These are phyloP conservation scores for Cuniculus paca DNA, from an alignment of 2,797 vertebrate genomes.

Conservation along the genomic window DNA sequence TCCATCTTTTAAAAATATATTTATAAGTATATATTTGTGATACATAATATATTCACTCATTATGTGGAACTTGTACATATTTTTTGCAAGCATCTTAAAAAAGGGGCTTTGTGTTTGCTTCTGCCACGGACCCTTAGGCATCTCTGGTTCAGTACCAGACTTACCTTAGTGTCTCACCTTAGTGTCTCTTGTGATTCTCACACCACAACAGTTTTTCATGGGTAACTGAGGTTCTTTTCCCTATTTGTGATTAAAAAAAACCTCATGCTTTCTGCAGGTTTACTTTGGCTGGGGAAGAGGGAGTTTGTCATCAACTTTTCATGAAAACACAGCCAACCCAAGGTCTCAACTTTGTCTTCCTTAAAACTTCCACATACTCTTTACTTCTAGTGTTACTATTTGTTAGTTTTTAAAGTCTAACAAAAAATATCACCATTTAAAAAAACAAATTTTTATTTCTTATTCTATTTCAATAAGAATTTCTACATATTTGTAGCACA, in stretches of 20 bases:
- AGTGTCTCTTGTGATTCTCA: not conserved
- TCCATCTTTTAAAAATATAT: not conserved
- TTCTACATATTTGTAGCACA: not conserved
- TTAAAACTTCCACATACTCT: not conserved
- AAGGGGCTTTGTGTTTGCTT: not conserved
- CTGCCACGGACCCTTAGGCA: not conserved
- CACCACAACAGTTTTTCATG: not conserved
- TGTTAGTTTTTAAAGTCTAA: slow-evolving; percentile 4
- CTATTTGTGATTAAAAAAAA: not conserved
- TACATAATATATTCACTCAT: not conserved
- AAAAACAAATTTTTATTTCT: not conserved
- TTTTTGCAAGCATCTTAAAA: not conserved
- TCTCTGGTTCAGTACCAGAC: not conserved
- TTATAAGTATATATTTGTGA: not conserved
- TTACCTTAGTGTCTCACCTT: not conserved
- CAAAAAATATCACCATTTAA: not conserved
- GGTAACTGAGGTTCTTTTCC: not conserved
- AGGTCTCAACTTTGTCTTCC: not conserved
- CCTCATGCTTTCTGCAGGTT: not conserved
- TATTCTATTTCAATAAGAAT: not conserved
- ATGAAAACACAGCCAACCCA: not conserved
- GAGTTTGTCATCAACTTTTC: not conserved
- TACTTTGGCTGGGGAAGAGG: not conserved
- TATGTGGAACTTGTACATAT: not conserved
- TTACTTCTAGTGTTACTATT: not conserved